Evolutionary conservation across 2,888 invertebrate genomes (phyloP).

Genomic region (Carabus problematicus): DNA sequence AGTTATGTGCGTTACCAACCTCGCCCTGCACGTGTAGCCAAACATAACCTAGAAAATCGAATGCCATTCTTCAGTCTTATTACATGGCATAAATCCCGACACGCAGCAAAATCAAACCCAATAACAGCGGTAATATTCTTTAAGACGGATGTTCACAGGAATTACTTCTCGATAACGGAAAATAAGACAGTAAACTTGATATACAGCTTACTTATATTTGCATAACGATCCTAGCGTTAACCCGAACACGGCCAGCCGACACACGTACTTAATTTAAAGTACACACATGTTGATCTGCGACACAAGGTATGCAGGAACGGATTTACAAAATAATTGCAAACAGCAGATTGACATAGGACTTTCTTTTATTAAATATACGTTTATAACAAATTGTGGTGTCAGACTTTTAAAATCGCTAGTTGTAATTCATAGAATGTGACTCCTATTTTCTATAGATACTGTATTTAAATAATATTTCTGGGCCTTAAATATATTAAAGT

Average conservation of each 20-base stretch:
- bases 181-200: slow-evolving; percentile 56
- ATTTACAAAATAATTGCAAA: no score
- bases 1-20: slow-evolving; percentile 12
- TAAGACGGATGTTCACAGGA: slow-evolving; percentile 53
- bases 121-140: slow-evolving; percentile 51
- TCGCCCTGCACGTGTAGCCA: slow-evolving; percentile 38
- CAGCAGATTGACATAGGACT: no score
- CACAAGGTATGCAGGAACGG: no score
- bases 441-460: no score
- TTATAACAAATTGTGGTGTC: no score
- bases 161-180: slow-evolving; percentile 55
- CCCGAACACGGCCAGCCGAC: slow-evolving; percentile 20
- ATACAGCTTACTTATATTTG: slow-evolving; percentile 47
- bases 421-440: no score
- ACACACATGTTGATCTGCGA: slow-evolving; percentile 35
- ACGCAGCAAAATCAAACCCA: slow-evolving; percentile 54
- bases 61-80: slow-evolving; percentile 47
- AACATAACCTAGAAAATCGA: slow-evolving; percentile 5
- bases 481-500: no score
- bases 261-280: slow-evolving; percentile 42
- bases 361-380: no score
- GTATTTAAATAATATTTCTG: no score
- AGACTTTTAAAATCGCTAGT: no score
- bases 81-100: slow-evolving; percentile 52
- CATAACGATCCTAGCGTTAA: slow-evolving; percentile 29